Evolutionary conservation across 2,888 invertebrate genomes (phyloP).

Genomic region (Didymodactylos carnosus): DNA sequence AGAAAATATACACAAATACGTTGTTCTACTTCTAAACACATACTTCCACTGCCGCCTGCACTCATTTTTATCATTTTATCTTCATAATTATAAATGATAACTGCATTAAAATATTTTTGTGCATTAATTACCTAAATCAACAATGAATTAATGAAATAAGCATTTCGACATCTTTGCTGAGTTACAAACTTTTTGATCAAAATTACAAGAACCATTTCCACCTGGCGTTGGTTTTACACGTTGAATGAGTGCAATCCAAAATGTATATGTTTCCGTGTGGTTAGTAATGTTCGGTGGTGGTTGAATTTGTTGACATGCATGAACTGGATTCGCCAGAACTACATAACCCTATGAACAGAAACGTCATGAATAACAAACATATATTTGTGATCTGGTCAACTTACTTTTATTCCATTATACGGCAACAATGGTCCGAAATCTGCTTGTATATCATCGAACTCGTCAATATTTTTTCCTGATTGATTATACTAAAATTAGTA

Average conservation of each 20-base stretch:
- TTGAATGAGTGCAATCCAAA: slow-evolving; percentile 13
- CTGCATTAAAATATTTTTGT: slow-evolving; percentile 57
- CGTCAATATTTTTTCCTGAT: neutral
- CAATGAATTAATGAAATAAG: neutral
- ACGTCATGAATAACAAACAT: neutral
- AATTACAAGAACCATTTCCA: neutral
- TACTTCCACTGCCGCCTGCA: neutral
- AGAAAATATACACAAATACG: too few species aligned
- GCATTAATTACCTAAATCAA: slow-evolving; percentile 44
- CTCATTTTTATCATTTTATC: slow-evolving; percentile 35
- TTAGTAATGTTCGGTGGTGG: slow-evolving; percentile 6
- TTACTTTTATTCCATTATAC: slow-evolving; percentile 2
- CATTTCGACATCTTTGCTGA: too few species aligned
- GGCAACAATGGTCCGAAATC: slow-evolving; percentile 8
- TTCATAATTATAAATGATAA: slow-evolving; percentile 65
- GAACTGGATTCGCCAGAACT: neutral
- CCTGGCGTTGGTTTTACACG: too few species aligned
- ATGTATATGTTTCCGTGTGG: neutral
- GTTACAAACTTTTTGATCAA: neutral
- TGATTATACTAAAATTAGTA: neutral
- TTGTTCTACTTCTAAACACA: too few species aligned
- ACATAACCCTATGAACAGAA: slow-evolving; percentile 1
- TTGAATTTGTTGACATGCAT: slow-evolving; percentile 2
- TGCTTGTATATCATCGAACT: neutral
- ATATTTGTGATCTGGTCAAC: neutral